phyloP scores from a whole-genome alignment of 2,113 vertebrate genomes.

The Stigmatopora nigra region DNA sequence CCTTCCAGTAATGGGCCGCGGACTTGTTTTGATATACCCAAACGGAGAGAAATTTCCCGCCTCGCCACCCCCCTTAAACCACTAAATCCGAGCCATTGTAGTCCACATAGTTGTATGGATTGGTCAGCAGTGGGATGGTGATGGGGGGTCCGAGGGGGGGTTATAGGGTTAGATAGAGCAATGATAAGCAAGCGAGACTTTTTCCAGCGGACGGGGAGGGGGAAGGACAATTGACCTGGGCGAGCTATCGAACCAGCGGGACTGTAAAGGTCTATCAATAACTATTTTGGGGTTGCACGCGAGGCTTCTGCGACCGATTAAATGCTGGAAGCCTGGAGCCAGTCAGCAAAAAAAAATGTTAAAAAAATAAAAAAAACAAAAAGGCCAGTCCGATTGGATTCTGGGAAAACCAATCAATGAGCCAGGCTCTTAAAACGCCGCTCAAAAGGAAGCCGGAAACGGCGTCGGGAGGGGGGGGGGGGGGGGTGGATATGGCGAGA shows the following conservation, averaged over 20 bases:
- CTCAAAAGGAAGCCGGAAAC: not conserved
- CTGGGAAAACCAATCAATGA: slow-evolving; percentile 15
- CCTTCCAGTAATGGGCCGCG: slow-evolving; percentile 36
- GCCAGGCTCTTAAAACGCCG: slow-evolving; percentile 3
- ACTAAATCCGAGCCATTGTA: slow-evolving; percentile 68
- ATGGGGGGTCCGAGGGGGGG: slow-evolving; percentile 10
- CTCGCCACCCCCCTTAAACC: slow-evolving; percentile 14
- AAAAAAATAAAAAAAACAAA: not conserved
- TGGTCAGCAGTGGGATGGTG: slow-evolving; percentile 56
- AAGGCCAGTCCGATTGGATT: slow-evolving; percentile 13
- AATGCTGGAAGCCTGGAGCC: slow-evolving; percentile 27
- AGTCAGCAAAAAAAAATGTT: slow-evolving; percentile 33
- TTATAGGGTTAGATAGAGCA: slow-evolving; percentile 12
- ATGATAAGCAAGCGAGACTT: slow-evolving; percentile 49
- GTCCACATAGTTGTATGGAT: slow-evolving; percentile 65
- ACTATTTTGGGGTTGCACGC: not conserved
- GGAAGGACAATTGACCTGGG: slow-evolving; percentile 25
- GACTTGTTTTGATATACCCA: slow-evolving; percentile 61
- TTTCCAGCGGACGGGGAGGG: slow-evolving; percentile 34
- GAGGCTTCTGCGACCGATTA: slow-evolving; percentile 41
- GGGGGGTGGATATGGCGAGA: slow-evolving; percentile 36
- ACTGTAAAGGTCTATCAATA: slow-evolving; percentile 12
- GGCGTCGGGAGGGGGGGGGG: not conserved
- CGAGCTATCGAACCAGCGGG: slow-evolving; percentile 14
- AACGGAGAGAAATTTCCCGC: slow-evolving; percentile 59